Conservation (phyloP, 2,797 vertebrate species). For the Sphenodon punctatus region DNA sequence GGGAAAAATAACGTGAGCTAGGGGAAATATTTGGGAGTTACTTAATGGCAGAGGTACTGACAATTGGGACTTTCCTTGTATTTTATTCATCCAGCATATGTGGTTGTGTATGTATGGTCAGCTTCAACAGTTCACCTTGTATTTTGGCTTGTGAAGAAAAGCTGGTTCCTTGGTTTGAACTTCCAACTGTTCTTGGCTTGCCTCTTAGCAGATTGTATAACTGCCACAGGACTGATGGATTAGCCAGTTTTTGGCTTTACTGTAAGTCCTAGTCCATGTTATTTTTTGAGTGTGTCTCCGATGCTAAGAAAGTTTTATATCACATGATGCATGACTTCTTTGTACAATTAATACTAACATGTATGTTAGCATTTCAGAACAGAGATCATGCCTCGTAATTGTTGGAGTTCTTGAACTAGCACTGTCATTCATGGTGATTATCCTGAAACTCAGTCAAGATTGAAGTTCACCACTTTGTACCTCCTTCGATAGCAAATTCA, state of each 20-base stretch:
- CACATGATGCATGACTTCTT: slow-evolving; percentile 42
- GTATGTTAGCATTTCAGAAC: slow-evolving; percentile 48
- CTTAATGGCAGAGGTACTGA: neutral
- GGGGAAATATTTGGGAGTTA: neutral
- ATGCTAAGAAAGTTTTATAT: slow-evolving; percentile 33
- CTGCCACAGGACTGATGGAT: slow-evolving; percentile 66
- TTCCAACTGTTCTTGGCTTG: slow-evolving; percentile 48
- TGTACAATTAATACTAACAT: slow-evolving; percentile 36
- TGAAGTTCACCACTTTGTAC: neutral
- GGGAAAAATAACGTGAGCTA: neutral
- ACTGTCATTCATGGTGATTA: slow-evolving; percentile 11
- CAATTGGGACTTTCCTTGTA: neutral
- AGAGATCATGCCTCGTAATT: slow-evolving; percentile 51
- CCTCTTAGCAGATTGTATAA: slow-evolving; percentile 57
- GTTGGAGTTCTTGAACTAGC: slow-evolving; percentile 37
- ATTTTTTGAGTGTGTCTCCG: slow-evolving; percentile 37
- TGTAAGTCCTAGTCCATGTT: slow-evolving; percentile 63
- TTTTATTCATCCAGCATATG: neutral
- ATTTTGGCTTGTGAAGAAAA: slow-evolving; percentile 44
- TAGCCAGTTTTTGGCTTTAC: slow-evolving; percentile 62
- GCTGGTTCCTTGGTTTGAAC: slow-evolving; percentile 33
- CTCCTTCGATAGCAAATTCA: neutral
- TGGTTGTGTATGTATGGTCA: slow-evolving; percentile 33
- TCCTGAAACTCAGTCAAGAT: slow-evolving; percentile 29
- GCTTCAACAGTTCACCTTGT: slow-evolving; percentile 36